phyloP scores from a whole-genome alignment of 2,797 vertebrate species.

The Clarias laeviceps region DNA sequence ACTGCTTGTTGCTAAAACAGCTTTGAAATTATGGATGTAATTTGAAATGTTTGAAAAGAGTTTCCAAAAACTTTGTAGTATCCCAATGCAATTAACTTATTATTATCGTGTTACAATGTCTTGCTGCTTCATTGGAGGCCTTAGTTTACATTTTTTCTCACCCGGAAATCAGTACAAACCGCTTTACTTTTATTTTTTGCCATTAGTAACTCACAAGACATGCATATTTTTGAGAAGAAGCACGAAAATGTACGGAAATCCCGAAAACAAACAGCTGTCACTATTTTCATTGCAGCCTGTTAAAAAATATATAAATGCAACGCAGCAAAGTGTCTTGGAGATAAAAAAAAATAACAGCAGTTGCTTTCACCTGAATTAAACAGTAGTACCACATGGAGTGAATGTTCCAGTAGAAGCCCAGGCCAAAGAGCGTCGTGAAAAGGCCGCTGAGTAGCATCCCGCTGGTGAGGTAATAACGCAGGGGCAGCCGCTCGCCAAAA shows the following conservation, averaged over 20 bases:
- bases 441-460: slow-evolving; percentile 92
- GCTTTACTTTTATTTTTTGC: no score
- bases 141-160: background rate
- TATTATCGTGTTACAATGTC: background rate
- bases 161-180: background rate
- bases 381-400: slow-evolving; percentile 90
- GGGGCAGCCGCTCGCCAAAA: slow-evolving; percentile 91
- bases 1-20: background rate
- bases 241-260: background rate
- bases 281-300: background rate
- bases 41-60: no score
- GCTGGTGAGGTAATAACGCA: slow-evolving; percentile 88
- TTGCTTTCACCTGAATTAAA: slow-evolving; percentile 82
- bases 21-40: background rate
- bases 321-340: background rate
- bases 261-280: background rate
- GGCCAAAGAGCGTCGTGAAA: slow-evolving; percentile 88
- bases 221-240: background rate
- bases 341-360: background rate
- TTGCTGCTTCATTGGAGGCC: background rate
- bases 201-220: background rate
- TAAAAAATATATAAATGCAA: background rate
- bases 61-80: background rate
- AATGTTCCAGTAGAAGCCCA: slow-evolving; percentile 92
- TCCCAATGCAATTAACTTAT: background rate